Evolutionary conservation across 2,888 invertebrate genomes (phyloP).

Genomic region (Allygus modestus): DNA sequence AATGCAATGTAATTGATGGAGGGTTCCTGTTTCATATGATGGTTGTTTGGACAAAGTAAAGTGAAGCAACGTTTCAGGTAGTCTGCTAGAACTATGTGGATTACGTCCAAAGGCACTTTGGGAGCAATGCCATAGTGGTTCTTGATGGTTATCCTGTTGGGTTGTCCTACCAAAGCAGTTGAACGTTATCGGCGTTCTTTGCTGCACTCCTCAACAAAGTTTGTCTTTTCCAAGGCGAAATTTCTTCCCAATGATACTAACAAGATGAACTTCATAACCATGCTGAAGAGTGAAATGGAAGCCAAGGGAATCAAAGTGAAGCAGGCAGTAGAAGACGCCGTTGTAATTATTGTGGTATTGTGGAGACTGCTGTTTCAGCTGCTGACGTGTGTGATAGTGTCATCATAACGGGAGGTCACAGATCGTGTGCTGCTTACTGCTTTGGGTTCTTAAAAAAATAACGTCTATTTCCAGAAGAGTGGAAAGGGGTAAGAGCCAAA

Average conservation of each 20-base stretch:
- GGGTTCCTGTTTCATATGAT: constrained; percentile 63
- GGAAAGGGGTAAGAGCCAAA: constrained; percentile 61
- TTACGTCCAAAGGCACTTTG: constrained; percentile 62
- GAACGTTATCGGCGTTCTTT: not conserved
- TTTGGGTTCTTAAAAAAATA: not conserved
- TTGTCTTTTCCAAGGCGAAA: constrained; percentile 67
- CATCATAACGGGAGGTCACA: constrained; percentile 66
- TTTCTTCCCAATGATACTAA: constrained; percentile 60
- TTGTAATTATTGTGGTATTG: constrained; percentile 66
- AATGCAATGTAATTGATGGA: constrained; percentile 70
- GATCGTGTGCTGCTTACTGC: constrained; percentile 69
- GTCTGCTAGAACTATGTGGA: constrained; percentile 55
- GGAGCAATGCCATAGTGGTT: constrained; percentile 65
- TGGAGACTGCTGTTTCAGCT: constrained; percentile 62
- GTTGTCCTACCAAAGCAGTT: constrained; percentile 50
- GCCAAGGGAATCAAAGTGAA: constrained; percentile 63
- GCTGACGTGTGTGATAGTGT: constrained; percentile 59
- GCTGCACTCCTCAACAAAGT: constrained; percentile 59
- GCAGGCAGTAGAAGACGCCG: constrained; percentile 65
- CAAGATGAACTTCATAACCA: constrained; percentile 39
- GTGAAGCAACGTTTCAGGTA: constrained; percentile 29
- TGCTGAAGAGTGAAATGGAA: constrained; percentile 51
- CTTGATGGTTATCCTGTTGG: constrained; percentile 70
- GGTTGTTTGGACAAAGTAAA: constrained; percentile 69
- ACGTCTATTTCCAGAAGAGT: constrained; percentile 26